Base-by-base conservation (phyloP, 2,888 invertebrate genomes). In the Phasia obesa region DNA sequence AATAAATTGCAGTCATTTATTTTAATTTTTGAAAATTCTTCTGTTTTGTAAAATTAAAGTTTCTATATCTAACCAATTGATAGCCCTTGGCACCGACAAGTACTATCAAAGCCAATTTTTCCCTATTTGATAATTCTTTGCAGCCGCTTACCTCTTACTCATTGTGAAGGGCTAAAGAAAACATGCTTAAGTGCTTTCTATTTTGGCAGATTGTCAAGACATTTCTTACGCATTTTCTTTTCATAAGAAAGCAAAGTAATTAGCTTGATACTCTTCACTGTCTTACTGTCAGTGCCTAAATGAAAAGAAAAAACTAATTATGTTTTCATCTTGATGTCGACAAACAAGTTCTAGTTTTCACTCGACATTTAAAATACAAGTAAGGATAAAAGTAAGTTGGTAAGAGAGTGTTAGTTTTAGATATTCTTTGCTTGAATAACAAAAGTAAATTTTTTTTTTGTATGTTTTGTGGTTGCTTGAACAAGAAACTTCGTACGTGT, bases 111-210 rank as follows among this genome's bases (percentile, higher is more conserved):
- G n/a, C n/a, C n/a, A n/a, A n/a, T n/a, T n/a, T n/a, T n/a, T n/a
- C n/a, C n/a, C n/a, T n/a, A n/a, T n/a, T n/a, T n/a, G n/a, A n/a
- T n/a, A n/a, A n/a, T n/a, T n/a, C n/a, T n/a, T n/a, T n/a, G n/a
- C n/a, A 35, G 9, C 11, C 35, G 11, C 35, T 5, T 35, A 11
- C 35, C 11, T 11, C 11, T 35, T 2, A 11, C 11, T 35, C 11
- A 11, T 35, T 35, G 35, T 35, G 3, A 35, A 11, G 35, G 35
- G 11, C 11, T n/a, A 11, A 9, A 11, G 0, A 35, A 47, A 31
- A 47, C 64, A 64, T 64, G 64, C 6, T 49, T 21, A 49, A 64
- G 64, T 47, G 27, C 17, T 21, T 62, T 27, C 42, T 27, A 4
- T 25, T 27, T 62, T 62, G 0, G 4, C 1, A 44, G 31, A 1